Base-by-base conservation (phyloP, 2,113 vertebrate genomes). In the Cyrtonyx montezumae region DNA sequence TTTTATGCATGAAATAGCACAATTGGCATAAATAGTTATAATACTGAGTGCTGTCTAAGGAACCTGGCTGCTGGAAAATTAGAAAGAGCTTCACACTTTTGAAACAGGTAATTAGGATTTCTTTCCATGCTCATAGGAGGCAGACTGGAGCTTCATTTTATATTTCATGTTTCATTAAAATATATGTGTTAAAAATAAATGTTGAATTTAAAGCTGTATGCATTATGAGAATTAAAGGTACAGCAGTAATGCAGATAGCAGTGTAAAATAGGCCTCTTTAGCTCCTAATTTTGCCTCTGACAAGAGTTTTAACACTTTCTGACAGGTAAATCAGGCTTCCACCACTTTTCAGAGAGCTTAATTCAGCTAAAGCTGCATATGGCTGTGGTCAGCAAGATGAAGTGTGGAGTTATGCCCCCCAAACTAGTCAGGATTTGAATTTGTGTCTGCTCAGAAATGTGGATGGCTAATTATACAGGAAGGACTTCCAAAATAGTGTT, bases 1-100 rank as follows among this genome's bases (percentile, higher is more conserved):
- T 98, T 98, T 98, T 98, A 98, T 98, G 98, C 98, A 98, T 98
- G 98, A 97, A 97, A 98, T 97, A 97, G 97, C 98, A 98, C 97
- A 98, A 98, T 98, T 98, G 97, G 98, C 98, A 98, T 98, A 98
- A 98, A 98, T 98, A 98, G 98, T 98, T 98, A 97, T 98, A 98
- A 98, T 98, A 97, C 97, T 95, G 97, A 97, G 97, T 97, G 97
- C 97, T 97, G 97, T 97, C 97, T 98, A 97, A 98, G 97, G 96
- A 98, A 98, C 95, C 97, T 97, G 97, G 96, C 97, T 98, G 96
- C 95, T 98, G 97, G 97, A 98, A 98, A 98, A 98, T 98, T 98
- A 98, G 97, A 98, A 97, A 96, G 96, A 91, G 92, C 95, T 98
- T 98, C 96, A 97, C 97, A 98, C 97, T 97, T 98, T 98, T 97